These are phyloP conservation scores for Anoplolepis gracilipes DNA, from an alignment of 1,140 invertebrate genomes.

Conservation along the genomic window DNA sequence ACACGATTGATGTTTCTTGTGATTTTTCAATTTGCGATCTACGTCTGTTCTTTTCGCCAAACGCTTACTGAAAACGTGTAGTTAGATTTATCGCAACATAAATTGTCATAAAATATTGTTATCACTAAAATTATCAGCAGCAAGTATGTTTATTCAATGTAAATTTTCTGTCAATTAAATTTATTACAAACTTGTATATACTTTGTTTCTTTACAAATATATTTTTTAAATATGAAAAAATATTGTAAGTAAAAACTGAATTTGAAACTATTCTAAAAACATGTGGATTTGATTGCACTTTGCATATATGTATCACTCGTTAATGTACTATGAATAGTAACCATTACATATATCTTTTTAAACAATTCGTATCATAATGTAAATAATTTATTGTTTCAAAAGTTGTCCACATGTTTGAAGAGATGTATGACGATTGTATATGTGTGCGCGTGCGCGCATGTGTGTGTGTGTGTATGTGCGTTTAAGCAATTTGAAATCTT, in stretches of 20 bases:
- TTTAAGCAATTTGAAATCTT: neutral
- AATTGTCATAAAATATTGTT: neutral
- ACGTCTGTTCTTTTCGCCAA: neutral
- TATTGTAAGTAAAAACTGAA: neutral
- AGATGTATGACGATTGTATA: neutral
- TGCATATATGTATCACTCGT: neutral
- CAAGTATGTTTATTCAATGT: neutral
- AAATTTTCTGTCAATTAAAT: neutral
- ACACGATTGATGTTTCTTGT: neutral
- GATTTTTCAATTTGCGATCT: neutral
- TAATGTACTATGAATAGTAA: slow-evolving; percentile 12
- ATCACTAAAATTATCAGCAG: neutral
- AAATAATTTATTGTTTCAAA: neutral
- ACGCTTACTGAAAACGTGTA: neutral
- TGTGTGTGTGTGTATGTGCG: neutral
- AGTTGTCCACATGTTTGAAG: neutral
- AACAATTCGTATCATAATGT: neutral
- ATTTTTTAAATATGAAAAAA: neutral
- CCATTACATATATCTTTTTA: neutral
- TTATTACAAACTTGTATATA: neutral
- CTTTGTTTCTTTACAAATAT: neutral
- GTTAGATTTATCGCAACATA: neutral
- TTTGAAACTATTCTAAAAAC: neutral
- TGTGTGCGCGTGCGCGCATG: no score
- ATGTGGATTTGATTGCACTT: neutral